Evolutionary conservation across 2,113 vertebrate species (phyloP).

Genomic region (Oryzias woworae): DNA sequence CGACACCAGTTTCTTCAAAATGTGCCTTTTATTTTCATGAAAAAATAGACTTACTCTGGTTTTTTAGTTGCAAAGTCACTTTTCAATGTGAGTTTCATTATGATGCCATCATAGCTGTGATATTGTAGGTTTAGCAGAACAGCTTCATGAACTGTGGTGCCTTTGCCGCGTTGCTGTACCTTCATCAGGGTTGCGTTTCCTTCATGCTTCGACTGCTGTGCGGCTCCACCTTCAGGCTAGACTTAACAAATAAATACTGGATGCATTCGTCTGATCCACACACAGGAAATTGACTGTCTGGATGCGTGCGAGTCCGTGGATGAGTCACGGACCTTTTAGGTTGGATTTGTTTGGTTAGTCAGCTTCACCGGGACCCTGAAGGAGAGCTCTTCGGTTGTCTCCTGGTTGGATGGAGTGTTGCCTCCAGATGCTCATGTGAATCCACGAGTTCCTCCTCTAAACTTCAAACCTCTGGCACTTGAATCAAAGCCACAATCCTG

Average conservation of each 20-base stretch:
- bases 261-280: not conserved
- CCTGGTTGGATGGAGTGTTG: not conserved
- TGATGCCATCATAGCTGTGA: no score
- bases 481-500: not conserved
- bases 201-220: constrained; percentile 15
- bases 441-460: not conserved
- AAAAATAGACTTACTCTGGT: no score
- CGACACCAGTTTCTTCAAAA: no score
- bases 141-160: constrained; percentile 17
- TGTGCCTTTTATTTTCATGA: no score
- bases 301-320: not conserved
- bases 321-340: not conserved
- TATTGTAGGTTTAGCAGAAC: no score
- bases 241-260: constrained; percentile 20
- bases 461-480: not conserved
- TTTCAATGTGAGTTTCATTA: no score
- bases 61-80: no score
- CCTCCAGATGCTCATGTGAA: not conserved
- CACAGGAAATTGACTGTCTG: constrained; percentile 54
- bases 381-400: not conserved
- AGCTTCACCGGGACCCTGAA: not conserved
- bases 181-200: constrained; percentile 28
- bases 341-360: not conserved
- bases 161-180: constrained; percentile 9
- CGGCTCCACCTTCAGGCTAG: constrained; percentile 12